phyloP scores from a whole-genome alignment of 1,140 invertebrate species.

The Bombus confusus region DNA sequence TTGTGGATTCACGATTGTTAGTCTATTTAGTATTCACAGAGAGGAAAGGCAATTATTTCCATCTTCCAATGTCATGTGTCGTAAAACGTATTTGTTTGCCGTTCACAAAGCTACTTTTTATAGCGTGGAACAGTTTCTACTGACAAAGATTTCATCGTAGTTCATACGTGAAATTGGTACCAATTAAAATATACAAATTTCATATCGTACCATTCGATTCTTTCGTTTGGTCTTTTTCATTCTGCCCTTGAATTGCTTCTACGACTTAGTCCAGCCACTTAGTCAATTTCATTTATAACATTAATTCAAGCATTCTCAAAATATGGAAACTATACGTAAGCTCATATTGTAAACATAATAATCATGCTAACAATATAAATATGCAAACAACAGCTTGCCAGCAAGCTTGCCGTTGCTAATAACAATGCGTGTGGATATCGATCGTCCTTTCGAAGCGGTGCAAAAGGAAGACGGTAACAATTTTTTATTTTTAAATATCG shows the following conservation, averaged over 20 bases:
- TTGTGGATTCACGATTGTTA: neutral
- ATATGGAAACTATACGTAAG: neutral
- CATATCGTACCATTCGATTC: neutral
- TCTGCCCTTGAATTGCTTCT: neutral
- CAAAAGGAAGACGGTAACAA: neutral
- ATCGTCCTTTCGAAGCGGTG: neutral
- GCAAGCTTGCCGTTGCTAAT: neutral
- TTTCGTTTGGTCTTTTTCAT: no score
- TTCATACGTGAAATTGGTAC: neutral
- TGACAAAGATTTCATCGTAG: neutral
- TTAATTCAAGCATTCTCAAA: neutral
- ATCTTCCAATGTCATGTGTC: neutral
- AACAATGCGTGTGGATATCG: neutral
- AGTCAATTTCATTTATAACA: no score
- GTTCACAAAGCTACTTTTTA: neutral
- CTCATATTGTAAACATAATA: neutral
- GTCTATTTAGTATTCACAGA: neutral
- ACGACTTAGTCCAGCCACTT: neutral
- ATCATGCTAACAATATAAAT: neutral
- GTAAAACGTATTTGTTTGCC: neutral
- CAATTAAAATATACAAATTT: neutral
- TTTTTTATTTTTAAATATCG: slow-evolving; percentile 1
- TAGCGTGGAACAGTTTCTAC: neutral
- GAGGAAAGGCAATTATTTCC: neutral
- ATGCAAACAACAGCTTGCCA: neutral